Base-by-base conservation (phyloP, 2,888 invertebrate species). In the Pardosa pseudoannulata region DNA sequence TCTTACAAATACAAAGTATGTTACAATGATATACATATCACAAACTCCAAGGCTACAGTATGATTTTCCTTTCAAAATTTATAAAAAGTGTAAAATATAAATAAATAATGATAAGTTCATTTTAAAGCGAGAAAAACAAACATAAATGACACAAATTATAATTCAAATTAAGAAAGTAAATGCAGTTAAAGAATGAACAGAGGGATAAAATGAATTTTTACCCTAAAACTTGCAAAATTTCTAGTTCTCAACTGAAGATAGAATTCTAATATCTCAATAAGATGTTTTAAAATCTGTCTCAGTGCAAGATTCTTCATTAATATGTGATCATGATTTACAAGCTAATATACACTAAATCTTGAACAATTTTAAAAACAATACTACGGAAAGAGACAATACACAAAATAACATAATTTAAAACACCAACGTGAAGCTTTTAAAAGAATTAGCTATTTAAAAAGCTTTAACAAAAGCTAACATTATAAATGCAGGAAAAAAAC, bases 21-120 rank as follows among this genome's bases (percentile, higher is more conserved):
- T 56, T 85, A 85, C 83, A 85, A 75, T 27, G 78, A 85, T 85
- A 73, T 85, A 85, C 83, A 85, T 85, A 85, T 85, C 83, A 85
- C 83, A 85, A 82, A 83, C 83, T 83, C 78, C 83, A 83, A 78
- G 78, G 83, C 83, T 78, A 71, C 29, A 72, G 41, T 56, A 56
- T 56, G 1, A 56, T 23, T 23, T 16, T 56, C 0, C 41, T 16
- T 46, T 46, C 41, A 46, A 36, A 36, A 46, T 16, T 46, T 46
- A 46, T 46, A 46, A 46, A 46, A 46, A 46, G 56, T 56, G 23
- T 23, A 56, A 56, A 56, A 56, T 3, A 56, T 56, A 19, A 56
- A 56, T 56, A 56, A 56, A 56, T 56, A 56, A 56, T 23, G 23
- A 23, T 7, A 56, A 56, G 16, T 23, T 56, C 19, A 23, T 56